Percentiles rank a stretch among this genome's conserved stretches.
Conservation (phyloP, 1,140 invertebrate genomes). For the Vanessa tameamea region DNA sequence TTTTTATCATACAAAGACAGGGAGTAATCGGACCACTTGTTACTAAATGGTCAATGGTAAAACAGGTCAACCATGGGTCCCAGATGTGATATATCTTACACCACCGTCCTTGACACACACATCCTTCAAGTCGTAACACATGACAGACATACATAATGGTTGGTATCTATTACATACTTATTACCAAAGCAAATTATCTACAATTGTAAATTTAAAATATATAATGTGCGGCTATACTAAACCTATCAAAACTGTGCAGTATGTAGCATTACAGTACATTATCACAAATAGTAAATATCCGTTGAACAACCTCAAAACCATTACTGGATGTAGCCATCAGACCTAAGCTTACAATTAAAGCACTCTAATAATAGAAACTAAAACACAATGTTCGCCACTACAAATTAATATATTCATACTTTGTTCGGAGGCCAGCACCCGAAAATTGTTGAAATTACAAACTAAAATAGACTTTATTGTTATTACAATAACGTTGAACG, state of each 20-base stretch:
- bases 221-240: too few relatives aligned
- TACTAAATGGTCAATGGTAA: too few relatives aligned
- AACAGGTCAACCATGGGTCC: too few relatives aligned
- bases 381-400: constrained; percentile 58
- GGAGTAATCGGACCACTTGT: too few relatives aligned
- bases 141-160: too few relatives aligned
- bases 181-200: too few relatives aligned
- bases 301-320: constrained; percentile 56
- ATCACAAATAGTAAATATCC: constrained; percentile 60
- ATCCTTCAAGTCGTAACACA: too few relatives aligned
- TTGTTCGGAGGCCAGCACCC: constrained; percentile 55
- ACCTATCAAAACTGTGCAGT: background rate
- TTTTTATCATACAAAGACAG: too few relatives aligned
- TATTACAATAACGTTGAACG: constrained; percentile 26
- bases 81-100: too few relatives aligned
- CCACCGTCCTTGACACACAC: too few relatives aligned
- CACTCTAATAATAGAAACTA: constrained; percentile 70
- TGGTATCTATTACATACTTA: too few relatives aligned
- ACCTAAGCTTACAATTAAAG: constrained; percentile 69
- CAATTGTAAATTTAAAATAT: too few relatives aligned
- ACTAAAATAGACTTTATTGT: constrained; percentile 37
- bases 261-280: constrained; percentile 12
- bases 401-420: constrained; percentile 75
- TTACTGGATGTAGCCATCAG: constrained; percentile 67
- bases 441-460: constrained; percentile 40